phyloP scores from a whole-genome alignment of 2,113 vertebrate species.

The human region DNA sequence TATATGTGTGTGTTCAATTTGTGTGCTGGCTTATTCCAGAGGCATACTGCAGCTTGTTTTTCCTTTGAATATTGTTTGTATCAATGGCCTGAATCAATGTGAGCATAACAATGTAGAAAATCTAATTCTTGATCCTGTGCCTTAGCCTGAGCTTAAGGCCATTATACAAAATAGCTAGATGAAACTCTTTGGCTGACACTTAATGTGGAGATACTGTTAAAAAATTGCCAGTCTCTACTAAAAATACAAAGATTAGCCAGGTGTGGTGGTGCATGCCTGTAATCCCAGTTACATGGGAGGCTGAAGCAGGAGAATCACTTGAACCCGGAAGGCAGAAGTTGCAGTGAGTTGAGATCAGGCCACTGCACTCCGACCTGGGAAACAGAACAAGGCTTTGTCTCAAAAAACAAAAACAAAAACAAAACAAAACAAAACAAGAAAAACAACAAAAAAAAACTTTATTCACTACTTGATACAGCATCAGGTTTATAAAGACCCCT shows the following conservation, averaged over 20 bases:
- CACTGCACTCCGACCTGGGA: no score
- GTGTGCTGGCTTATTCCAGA: slow-evolving; percentile 46
- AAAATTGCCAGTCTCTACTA: background rate
- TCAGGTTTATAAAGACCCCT: background rate
- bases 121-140: slow-evolving; percentile 1
- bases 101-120: slow-evolving; percentile 51
- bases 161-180: background rate
- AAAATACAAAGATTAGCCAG: no score
- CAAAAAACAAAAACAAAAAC: no score
- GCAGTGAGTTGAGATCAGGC: no score
- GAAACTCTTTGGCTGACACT: background rate
- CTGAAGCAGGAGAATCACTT: no score
- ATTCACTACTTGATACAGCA: background rate
- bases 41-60: slow-evolving; percentile 12
- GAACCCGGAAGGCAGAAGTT: no score
- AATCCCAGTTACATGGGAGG: no score
- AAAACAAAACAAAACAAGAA: no score
- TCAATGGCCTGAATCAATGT: slow-evolving; percentile 55
- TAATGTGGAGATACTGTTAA: background rate
- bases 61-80: slow-evolving; percentile 59
- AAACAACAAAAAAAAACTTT: background rate
- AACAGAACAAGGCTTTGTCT: no score
- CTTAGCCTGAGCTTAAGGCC: background rate
- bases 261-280: no score
- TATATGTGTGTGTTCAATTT: slow-evolving; percentile 52